Evolutionary conservation across 2,888 invertebrate species (phyloP), one percentile per base, ranked within the genome.

Genomic region (Calameuta filiformis): DNA sequence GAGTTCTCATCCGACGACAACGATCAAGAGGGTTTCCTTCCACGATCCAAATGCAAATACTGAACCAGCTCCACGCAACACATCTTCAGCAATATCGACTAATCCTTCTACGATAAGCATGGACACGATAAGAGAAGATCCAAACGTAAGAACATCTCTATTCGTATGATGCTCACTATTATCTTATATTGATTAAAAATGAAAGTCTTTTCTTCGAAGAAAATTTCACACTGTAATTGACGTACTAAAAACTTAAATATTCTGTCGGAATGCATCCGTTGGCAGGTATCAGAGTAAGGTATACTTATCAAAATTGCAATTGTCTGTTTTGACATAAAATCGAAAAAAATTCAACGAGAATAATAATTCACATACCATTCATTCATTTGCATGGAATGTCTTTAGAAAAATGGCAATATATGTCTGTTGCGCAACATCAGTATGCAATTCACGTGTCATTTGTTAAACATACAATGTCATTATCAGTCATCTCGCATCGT

Each of bases 21-120:
- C 92, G 12, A 91, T 91, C 87, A 96, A 96, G 90, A 94, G 96
- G 84, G 96, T 96, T 73, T 96, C 96, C 84, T 96, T 96, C 92
- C 96, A 96, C 90, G 96, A 96, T 91, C 88, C 91, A 4, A 91
- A 91, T 82, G 90, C 91, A 37, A 91, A 90, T 80, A 85, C 86
- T 69, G 91, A 91, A 79, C 83, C 87, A 68, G 81, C 84, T 23
- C 82, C 85, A 40, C 85, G 90, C 73, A 90, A 91, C 69, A 85
- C 92, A 68, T 90, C 92, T 11, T 89, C 91, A 23, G 90, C 89
- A 73, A 91, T 89, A 69, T 90, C 92, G 73, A 91, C 88, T 74
- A 90, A 92, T 73, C 90, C 92, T 15, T 90, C 92, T 30, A 89
- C 91, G 71, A 90, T 86, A 82, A 85, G 88, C 73, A 92, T 92